These are phyloP conservation scores for Callaeas wilsoni DNA, from an alignment of 2,113 vertebrate species.

Conservation along the genomic window DNA sequence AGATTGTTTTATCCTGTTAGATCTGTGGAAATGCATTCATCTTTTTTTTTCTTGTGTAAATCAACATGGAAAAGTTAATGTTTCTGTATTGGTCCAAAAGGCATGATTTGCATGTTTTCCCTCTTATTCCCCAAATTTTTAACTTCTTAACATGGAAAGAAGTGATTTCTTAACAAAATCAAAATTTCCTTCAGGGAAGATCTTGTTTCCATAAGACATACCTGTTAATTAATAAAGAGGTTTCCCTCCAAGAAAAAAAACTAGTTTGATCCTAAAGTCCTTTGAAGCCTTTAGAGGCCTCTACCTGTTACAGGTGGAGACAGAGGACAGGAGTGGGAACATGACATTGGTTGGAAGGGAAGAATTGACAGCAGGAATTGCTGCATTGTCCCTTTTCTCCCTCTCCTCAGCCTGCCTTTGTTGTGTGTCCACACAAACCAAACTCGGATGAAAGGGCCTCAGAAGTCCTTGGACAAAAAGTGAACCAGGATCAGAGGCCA, in stretches of 20 bases:
- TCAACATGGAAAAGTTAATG: background rate
- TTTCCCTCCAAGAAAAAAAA: background rate
- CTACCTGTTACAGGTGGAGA: background rate
- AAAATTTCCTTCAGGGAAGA: background rate
- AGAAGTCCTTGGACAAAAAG: background rate
- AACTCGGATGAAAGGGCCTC: background rate
- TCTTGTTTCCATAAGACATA: background rate
- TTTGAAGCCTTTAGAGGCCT: background rate
- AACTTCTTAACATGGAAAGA: background rate
- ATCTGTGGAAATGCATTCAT: background rate
- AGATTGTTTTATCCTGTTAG: background rate
- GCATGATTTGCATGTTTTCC: background rate
- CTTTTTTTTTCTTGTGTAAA: background rate
- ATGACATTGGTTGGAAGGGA: background rate
- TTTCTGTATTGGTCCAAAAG: background rate
- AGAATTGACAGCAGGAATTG: background rate
- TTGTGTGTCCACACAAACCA: fast-evolving
- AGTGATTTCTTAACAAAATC: background rate
- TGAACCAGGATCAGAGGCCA: background rate
- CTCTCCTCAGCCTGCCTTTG: background rate
- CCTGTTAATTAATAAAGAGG: background rate
- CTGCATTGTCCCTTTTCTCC: background rate
- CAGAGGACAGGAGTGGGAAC: background rate
- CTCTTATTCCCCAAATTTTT: background rate
- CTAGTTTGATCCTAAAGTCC: background rate